Base-by-base conservation (phyloP, 2,797 vertebrate genomes). In the Clamator glandarius region DNA sequence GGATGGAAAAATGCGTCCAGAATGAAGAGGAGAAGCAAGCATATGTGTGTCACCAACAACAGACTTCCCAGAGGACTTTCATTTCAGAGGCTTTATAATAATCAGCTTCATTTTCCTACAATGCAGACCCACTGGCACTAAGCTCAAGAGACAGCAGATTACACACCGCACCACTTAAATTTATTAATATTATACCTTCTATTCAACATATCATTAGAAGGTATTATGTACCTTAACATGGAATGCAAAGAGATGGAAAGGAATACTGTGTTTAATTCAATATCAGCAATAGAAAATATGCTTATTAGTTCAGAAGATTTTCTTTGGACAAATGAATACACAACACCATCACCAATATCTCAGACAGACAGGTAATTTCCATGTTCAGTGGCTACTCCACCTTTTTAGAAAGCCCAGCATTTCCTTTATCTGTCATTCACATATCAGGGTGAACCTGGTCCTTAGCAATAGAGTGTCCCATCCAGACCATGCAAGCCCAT, bases 111-210 rank as follows among this genome's bases (percentile, higher is more conserved):
- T 73, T 84, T 73, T 84, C 83, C 75, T 59, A 58, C 79, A 82
- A 15, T 2, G 10, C 74, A 88, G 85, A 80, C 73, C 73, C 66
- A 62, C 72, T 69, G 67, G 87, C 66, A 82, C 41, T 91, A 87
- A 91, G 54, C 72, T 86, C 91, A 62, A 89, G 77, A 94, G 91
- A 91, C 51, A 75, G 87, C 41, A 78, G 88, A 95, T 93, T 92
- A 94, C 68, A 87, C 81, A 83, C 31, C 0, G 1, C 67, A 90
- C 44, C 58, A 52, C 48, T 86, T 59, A 79, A 25, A 90, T 75
- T 41, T 72, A 75, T 84, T 76, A 81, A 83, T 52, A 79, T 67
- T 84, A 36, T 26, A 91, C 52, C 87, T 67, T 41, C 36, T 80
- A 78, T 84, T 83, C 83, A 70, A 48, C 8, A 13, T 15, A 76